phyloP scores from a whole-genome alignment of 2,888 invertebrate genomes.

The Lithosia quadra region DNA sequence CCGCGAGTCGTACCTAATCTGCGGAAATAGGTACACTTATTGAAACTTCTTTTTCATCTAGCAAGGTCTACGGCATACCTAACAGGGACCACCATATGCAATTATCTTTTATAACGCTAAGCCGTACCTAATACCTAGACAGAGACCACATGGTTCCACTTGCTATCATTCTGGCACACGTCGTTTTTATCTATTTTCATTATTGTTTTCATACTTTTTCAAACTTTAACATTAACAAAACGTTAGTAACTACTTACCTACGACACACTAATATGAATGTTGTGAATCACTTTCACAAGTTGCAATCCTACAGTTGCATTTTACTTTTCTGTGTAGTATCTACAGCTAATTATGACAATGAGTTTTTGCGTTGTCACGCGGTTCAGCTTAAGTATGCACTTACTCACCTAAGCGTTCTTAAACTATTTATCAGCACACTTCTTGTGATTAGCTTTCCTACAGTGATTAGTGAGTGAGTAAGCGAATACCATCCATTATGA shows the following conservation, averaged over 20 bases:
- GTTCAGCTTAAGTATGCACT: slow-evolving; percentile 21
- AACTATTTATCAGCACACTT: slow-evolving; percentile 44
- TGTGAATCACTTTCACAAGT: background rate
- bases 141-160: too few relatives aligned
- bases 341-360: background rate
- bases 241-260: background rate
- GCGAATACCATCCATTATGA: slow-evolving; percentile 47
- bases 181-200: too few relatives aligned
- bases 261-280: background rate
- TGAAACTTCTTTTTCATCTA: too few relatives aligned
- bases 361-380: background rate
- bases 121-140: too few relatives aligned
- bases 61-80: too few relatives aligned
- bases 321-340: background rate
- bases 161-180: too few relatives aligned
- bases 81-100: too few relatives aligned
- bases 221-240: too few relatives aligned
- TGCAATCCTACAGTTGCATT: background rate
- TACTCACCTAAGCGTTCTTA: slow-evolving; percentile 46
- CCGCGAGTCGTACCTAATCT: too few relatives aligned
- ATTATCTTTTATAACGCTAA: too few relatives aligned
- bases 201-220: too few relatives aligned
- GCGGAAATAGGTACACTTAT: too few relatives aligned
- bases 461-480: slow-evolving; percentile 60
- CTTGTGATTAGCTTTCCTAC: slow-evolving; percentile 49